Percentiles rank a stretch among this genome's conserved stretches.
These are phyloP conservation scores for Proisotoma minuta DNA, from an alignment of 2,888 invertebrate genomes.

Conservation along the genomic window DNA sequence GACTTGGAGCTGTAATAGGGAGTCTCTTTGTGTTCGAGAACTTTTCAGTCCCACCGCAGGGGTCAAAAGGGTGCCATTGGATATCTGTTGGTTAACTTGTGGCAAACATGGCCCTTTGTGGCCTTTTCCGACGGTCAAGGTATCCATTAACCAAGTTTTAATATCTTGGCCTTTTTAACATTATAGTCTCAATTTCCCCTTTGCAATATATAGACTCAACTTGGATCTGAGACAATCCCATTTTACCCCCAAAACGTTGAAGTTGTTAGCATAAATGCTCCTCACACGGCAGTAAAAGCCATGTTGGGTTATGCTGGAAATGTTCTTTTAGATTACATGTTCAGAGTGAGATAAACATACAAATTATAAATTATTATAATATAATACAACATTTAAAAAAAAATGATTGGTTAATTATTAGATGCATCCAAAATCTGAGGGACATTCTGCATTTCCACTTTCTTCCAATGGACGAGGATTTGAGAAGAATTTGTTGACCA, in stretches of 20 bases:
- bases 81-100: slow-evolving; percentile 51
- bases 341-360: slow-evolving; percentile 33
- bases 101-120: slow-evolving; percentile 61
- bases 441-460: slow-evolving; percentile 33
- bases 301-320: slow-evolving; percentile 47
- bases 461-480: slow-evolving; percentile 33
- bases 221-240: slow-evolving; percentile 30
- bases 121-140: slow-evolving; percentile 61
- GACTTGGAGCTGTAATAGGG: slow-evolving; percentile 41
- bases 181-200: neutral
- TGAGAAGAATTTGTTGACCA: slow-evolving; percentile 39
- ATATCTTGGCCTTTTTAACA: neutral
- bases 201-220: slow-evolving; percentile 25
- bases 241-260: slow-evolving; percentile 46
- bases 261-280: slow-evolving; percentile 41
- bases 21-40: slow-evolving; percentile 22
- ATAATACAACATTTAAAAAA: neutral
- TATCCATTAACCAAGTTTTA: slow-evolving; percentile 7
- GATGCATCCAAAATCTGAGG: slow-evolving; percentile 47
- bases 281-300: slow-evolving; percentile 42
- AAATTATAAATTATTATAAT: neutral
- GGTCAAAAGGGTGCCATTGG: slow-evolving; percentile 50
- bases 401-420: slow-evolving; percentile 11
- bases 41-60: neutral
- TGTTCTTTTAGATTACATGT: slow-evolving; percentile 44